Conservation (phyloP, 2,797 vertebrate genomes). For the Decapterus maruadsi region DNA sequence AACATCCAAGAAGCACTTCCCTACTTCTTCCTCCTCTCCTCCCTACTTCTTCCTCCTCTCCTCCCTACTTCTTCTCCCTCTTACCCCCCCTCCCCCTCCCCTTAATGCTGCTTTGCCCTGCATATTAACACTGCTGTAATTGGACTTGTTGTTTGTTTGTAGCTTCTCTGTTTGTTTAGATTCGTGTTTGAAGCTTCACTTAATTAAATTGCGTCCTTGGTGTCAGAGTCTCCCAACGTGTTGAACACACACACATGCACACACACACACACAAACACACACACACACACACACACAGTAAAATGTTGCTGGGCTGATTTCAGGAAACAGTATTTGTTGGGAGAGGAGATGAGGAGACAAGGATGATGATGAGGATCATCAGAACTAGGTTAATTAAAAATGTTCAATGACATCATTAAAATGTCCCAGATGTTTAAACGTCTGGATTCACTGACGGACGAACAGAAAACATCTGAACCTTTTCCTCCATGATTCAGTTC, state of each 20-base stretch:
- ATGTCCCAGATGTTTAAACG: neutral
- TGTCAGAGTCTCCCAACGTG: conserved; percentile 60
- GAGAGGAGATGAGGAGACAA: conserved; percentile 3
- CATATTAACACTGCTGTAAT: conserved; percentile 78
- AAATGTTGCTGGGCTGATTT: conserved; percentile 36
- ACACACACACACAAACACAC: no score
- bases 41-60: no score
- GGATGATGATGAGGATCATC: conserved; percentile 25
- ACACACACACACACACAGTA: conserved; percentile 2
- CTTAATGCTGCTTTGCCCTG: conserved; percentile 66
- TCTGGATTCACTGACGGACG: conserved; percentile 10
- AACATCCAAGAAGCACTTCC: conserved; percentile 36
- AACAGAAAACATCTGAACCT: conserved; percentile 32
- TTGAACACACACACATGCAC: neutral
- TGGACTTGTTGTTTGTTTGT: conserved; percentile 77
- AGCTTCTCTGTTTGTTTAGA: conserved; percentile 75
- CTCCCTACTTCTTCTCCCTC: no score
- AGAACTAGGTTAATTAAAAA: conserved; percentile 29
- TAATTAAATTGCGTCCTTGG: conserved; percentile 75
- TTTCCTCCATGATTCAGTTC: conserved; percentile 61
- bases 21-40: no score
- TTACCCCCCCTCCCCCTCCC: conserved; percentile 39
- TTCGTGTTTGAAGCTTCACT: conserved; percentile 75
- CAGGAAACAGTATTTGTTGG: conserved; percentile 4
- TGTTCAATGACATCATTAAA: neutral